Conservation (phyloP, 1,140 invertebrate genomes). For the honey bee (Apis mellifera) region DNA sequence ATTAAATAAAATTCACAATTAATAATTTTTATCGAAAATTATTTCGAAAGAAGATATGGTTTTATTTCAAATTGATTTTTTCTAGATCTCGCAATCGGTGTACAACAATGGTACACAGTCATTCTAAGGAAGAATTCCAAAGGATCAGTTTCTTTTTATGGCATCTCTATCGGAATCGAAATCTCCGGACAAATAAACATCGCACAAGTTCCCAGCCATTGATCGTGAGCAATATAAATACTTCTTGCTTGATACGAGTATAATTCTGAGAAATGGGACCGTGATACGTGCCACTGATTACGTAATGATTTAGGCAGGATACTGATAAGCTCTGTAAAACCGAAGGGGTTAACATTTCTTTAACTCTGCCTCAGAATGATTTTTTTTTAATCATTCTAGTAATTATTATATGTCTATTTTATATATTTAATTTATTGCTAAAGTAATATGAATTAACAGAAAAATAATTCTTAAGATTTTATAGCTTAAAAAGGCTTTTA, state of each 20-base stretch:
- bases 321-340: constrained; percentile 15
- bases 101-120: neutral
- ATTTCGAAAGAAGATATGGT: neutral
- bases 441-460: neutral
- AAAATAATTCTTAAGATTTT: too few species aligned
- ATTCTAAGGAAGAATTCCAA: too few species aligned
- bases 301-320: constrained; percentile 43
- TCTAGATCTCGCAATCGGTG: too few species aligned
- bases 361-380: neutral
- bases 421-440: neutral
- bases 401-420: neutral
- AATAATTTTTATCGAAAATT: neutral
- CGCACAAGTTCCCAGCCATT: neutral
- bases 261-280: constrained; percentile 26
- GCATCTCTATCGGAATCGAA: neutral
- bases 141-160: neutral
- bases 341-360: neutral
- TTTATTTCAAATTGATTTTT: neutral
- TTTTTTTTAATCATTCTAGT: too few species aligned
- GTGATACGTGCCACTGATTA: constrained; percentile 25
- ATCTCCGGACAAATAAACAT: constrained; percentile 19
- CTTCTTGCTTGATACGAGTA: constrained; percentile 8
- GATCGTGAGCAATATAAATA: constrained; percentile 26
- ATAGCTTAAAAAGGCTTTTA: too few species aligned
- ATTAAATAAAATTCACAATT: neutral